Evolutionary conservation across 2,888 invertebrate species (phyloP).

Genomic region (Polymixis flavicincta): DNA sequence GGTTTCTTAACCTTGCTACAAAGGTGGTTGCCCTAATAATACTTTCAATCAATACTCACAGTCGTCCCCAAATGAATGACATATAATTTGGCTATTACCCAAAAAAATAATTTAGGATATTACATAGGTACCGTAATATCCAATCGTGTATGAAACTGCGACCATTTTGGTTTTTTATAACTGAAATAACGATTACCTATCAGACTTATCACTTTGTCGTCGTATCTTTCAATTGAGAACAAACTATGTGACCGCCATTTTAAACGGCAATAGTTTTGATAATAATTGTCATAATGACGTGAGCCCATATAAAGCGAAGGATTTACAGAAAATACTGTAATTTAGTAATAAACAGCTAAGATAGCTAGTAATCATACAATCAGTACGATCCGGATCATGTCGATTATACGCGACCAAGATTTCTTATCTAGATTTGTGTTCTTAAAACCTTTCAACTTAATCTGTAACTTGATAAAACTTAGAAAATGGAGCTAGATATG

Average conservation of each 20-base stretch:
- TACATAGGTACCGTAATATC: background rate
- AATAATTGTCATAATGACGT: background rate
- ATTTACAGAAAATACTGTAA: background rate
- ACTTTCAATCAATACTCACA: constrained; percentile 12
- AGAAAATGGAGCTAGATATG: background rate
- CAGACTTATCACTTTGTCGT: background rate
- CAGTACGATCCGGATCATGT: too few relatives aligned
- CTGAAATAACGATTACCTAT: background rate
- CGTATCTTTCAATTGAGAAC: background rate
- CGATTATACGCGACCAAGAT: background rate
- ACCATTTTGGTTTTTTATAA: background rate
- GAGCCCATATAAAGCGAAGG: too few relatives aligned
- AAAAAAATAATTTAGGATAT: constrained; percentile 1
- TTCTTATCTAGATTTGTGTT: background rate
- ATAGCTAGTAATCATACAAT: background rate
- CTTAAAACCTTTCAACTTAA: background rate
- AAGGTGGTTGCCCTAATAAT: constrained; percentile 13
- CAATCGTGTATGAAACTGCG: background rate
- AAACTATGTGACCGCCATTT: background rate
- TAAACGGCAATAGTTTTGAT: background rate
- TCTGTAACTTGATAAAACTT: background rate
- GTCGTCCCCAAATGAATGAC: background rate
- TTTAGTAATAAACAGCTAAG: background rate
- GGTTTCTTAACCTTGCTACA: background rate
- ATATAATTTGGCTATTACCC: constrained; percentile 4